Evolutionary conservation across 2,797 vertebrate genomes (phyloP), one percentile per base, ranked within the genome.

Genomic region (Trachurus trachurus): DNA sequence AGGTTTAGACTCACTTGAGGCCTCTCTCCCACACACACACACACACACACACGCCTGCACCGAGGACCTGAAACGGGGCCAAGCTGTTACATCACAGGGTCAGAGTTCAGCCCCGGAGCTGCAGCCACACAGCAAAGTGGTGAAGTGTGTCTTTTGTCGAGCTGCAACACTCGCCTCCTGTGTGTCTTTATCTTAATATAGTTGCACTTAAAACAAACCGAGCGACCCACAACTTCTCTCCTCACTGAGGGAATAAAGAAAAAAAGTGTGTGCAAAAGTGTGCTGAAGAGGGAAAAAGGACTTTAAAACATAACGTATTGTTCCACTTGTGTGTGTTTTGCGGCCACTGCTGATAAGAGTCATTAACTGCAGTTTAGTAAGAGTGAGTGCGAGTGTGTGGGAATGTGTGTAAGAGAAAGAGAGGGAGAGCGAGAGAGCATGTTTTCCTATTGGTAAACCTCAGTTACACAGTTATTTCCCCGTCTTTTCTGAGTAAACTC

Each of bases 31-130:
- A 9, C 63, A 10, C 50, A 16, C 69, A 31, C 80, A 26, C 53
- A 34, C 57, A 37, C 71, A 39, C 53, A 62, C 58, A 72, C 44
- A 65, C 45, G 65, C 37, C 66, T 19, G 39, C 19, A 26, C 44
- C 37, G n/a, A 49, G 29, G 40, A 66, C 6, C 0, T 39, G 59
- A 60, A 84, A 73, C 15, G 8, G 19, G 69, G 66, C 62, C 75
- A 58, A 31, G 66, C 64, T 60, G 84, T 92, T 88, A 76, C 87
- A 90, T 88, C 88, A 89, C 68, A 1, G 64, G 78, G 80, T 82
- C 86, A 80, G 22, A 79, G 89, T 72, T 91, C 63, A 78, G n/a
- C 9, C 21, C 2, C 2, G 0, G 64, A 53, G 76, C 67, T 34
- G 34, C 62, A 52, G 81, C 67, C 50, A 5, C n/a, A 53, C 1